These are phyloP conservation scores for Drosophila cracens DNA, from an alignment of 2,888 invertebrate species.

Conservation along the genomic window DNA sequence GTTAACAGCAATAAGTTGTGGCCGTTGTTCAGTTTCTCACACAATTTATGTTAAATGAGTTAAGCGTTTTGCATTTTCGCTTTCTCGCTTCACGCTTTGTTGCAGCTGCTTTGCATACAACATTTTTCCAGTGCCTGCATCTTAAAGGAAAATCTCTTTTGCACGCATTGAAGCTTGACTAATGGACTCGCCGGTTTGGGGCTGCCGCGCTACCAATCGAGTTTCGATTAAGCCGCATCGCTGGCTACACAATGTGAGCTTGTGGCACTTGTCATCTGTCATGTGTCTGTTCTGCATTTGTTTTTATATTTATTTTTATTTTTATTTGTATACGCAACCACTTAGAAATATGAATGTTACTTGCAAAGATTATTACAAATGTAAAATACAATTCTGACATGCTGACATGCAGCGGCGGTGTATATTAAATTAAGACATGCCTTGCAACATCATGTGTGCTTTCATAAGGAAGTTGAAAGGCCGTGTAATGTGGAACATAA, in stretches of 20 bases:
- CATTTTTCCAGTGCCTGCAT: constrained; percentile 19
- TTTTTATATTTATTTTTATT: not conserved
- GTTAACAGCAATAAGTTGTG: not conserved
- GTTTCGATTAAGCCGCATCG: constrained; percentile 58
- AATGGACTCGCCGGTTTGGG: constrained; percentile 6
- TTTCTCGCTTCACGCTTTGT: constrained; percentile 60
- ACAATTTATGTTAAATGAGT: constrained; percentile 53
- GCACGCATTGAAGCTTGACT: constrained; percentile 28
- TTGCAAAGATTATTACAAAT: constrained; percentile 5
- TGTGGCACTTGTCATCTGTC: constrained; percentile 55
- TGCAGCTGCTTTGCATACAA: constrained; percentile 64
- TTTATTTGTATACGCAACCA: constrained; percentile 3
- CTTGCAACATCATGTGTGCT: constrained; percentile 11
- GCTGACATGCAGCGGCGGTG: constrained; percentile 22
- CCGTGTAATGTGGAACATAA: constrained; percentile 57
- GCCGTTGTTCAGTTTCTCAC: constrained; percentile 4
- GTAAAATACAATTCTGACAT: not conserved
- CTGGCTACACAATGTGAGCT: constrained; percentile 45
- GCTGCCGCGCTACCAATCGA: constrained; percentile 50
- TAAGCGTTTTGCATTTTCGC: constrained; percentile 39
- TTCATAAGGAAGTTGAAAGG: constrained; percentile 20
- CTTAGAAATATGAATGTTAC: constrained; percentile 12
- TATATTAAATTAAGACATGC: constrained; percentile 36
- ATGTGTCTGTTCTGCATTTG: constrained; percentile 2
- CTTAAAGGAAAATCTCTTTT: constrained; percentile 7